Evolutionary conservation across 2,888 invertebrate genomes (phyloP), one percentile per base, ranked within the genome.

Genomic region (Dorcus hopei): DNA sequence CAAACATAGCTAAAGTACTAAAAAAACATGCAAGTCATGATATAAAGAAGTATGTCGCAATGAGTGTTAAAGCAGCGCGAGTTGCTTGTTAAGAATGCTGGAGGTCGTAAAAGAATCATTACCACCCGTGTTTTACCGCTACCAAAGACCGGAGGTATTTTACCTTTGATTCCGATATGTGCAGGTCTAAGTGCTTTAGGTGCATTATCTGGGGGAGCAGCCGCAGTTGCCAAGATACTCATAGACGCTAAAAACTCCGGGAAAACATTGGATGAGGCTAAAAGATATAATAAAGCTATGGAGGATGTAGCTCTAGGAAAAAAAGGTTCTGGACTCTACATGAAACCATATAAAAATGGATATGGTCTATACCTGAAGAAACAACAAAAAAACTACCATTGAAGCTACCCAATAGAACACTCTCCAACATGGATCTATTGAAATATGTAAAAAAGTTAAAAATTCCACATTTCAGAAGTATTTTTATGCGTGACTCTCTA

Each of bases 141-240:
- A 11, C 73, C 75, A 3, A 74, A 75, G 68, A 56, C 55, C 33
- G 74, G 74, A 19, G 68, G 68, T 1, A 14, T 68, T 42, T 47
- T 72, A 57, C 69, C 64, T 2, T 62, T 71, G 9, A 58, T 67
- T 11, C 65, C 67, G 1, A 9, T 70, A 6, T 66, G 72, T 43
- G 65, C 69, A 0, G 70, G 67, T 4, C 54, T 72, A 1, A 66
- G 52, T 6, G 65, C 67, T 2, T 11, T 65, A 3, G 68, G 65
- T 8, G 54, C 62, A n/a, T 16, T 70, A 16, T 52, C 61, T 7
- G 65, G 65, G 9, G 65, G 68, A 11, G 67, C 62, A 4, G 61
- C 65, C 11, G 63, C 61, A 7, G 61, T 71, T 52, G 65, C 63
- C 1, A 68, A 67, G 59, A 67, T 69, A 19, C 63, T 69, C 8